Base-by-base conservation (phyloP, 2,888 invertebrate species). In the Dendrolimus pini region DNA sequence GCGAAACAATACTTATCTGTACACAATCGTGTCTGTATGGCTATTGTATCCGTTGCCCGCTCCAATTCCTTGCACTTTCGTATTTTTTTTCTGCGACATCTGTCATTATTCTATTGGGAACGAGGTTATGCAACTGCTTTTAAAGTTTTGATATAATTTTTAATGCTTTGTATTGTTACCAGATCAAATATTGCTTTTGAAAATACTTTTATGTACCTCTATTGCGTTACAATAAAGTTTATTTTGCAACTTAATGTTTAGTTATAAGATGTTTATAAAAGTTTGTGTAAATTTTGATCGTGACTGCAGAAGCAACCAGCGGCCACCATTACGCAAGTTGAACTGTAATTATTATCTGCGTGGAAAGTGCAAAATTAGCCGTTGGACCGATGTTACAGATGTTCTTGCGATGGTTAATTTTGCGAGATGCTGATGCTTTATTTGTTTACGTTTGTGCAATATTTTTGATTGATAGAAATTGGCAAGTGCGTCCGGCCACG, bases 91-190 rank as follows among this genome's bases (percentile, higher is more conserved):
- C 80, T 77, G 86, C 83, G 87, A 86, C 89, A 86, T 85, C 88
- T 77, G 85, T 88, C 84, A 86, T 85, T 84, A 86, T 85, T 79
- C 78, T 85, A 89, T 89, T 83, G 83, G 75, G 89, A 72, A 82
- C 89, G 88, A 89, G 89, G 89, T 89, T 89, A 81, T 69, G 85
- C 82, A 89, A 89, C 81, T 76, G 77, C 77, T 79, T 87, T 82
- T 83, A 79, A 78, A 83, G 85, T 85, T 89, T 89, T 89, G 88
- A 89, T 89, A 89, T 89, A 83, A 89, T 89, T 89, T 89, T 89
- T 84, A 81, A 76, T 78, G 80, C 80, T 83, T 85, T 83, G 80
- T 82, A 73, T 76, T 70, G 61, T 58, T 58, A 67, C 75, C 67
- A 72, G 61, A 9, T 59, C 63, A 62, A 59, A 53, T 65, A 30